These are phyloP conservation scores for Gila robusta DNA, from an alignment of 2,797 vertebrate species.

Conservation along the genomic window DNA sequence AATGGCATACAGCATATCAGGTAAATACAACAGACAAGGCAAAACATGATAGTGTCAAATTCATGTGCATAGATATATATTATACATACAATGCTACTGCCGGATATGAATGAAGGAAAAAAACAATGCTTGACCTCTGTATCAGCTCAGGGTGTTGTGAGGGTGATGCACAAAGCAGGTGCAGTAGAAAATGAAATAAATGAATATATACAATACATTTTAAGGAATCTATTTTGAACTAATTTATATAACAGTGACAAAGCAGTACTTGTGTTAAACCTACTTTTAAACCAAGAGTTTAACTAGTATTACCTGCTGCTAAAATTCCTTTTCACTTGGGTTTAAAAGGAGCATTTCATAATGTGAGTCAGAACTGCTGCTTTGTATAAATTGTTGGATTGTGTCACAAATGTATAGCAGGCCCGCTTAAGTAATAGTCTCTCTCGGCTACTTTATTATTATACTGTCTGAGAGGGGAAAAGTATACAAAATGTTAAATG, in stretches of 20 bases:
- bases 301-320: constrained; percentile 5
- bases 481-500: neutral
- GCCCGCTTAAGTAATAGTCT: neutral
- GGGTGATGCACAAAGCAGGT: neutral
- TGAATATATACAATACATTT: neutral
- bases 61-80: neutral
- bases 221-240: neutral
- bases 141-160: neutral
- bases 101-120: neutral
- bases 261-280: neutral
- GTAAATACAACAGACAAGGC: neutral
- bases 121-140: neutral
- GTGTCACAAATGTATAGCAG: neutral
- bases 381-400: neutral
- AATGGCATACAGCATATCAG: neutral
- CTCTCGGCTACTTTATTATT: neutral
- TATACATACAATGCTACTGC: neutral
- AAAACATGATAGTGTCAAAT: neutral
- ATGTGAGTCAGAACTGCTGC: neutral
- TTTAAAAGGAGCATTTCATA: constrained; percentile 21
- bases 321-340: neutral
- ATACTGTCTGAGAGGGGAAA: neutral
- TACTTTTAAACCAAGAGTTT: neutral
- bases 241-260: neutral
- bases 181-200: too few species aligned